These are phyloP conservation scores for Masticophis lateralis DNA, from an alignment of 2,797 vertebrate species.

Conservation along the genomic window DNA sequence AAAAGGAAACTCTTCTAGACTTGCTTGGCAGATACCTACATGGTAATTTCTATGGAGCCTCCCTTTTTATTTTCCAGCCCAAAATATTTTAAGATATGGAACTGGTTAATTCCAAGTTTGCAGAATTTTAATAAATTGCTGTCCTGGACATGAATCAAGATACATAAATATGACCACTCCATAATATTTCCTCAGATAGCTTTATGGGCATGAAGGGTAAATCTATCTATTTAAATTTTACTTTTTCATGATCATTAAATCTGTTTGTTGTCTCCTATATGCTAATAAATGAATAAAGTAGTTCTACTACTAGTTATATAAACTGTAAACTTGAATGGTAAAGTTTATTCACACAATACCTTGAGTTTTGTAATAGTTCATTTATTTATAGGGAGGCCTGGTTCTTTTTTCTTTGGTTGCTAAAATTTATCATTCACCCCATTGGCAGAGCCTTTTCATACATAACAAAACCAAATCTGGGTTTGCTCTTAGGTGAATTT, in stretches of 20 bases:
- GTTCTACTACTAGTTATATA: neutral
- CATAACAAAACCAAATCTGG: neutral
- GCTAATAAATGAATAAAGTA: neutral
- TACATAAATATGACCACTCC: neutral
- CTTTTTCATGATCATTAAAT: neutral
- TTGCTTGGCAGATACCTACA: neutral
- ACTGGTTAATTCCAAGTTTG: neutral
- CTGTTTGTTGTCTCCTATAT: neutral
- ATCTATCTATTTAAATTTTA: neutral
- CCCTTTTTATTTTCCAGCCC: neutral
- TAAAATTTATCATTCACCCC: neutral
- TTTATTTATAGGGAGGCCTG: neutral
- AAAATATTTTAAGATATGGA: neutral
- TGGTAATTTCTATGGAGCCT: neutral
- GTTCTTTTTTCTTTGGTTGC: neutral
- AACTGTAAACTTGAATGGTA: neutral
- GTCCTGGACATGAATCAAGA: neutral
- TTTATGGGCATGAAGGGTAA: neutral
- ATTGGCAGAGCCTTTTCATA: neutral
- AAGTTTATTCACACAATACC: neutral
- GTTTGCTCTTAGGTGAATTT: neutral
- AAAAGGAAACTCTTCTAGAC: neutral
- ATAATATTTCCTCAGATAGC: neutral
- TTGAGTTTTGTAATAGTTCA: neutral
- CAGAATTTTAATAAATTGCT: neutral